Base-by-base conservation (phyloP, 2,888 invertebrate genomes). In the Lucinisca nassula region DNA sequence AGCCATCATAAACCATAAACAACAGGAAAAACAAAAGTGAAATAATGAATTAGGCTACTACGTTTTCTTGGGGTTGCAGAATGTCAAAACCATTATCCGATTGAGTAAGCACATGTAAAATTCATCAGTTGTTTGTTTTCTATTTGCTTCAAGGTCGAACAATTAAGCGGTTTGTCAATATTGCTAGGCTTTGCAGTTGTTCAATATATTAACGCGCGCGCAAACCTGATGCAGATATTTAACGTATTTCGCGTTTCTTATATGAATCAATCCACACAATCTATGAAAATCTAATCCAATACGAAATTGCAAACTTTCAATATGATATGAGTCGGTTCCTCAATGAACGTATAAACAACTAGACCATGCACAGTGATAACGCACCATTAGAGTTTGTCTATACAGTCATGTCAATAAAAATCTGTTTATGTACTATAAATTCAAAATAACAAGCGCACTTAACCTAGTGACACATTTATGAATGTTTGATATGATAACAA, bases 401-500 rank as follows among this genome's bases (percentile, higher is more conserved):
- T 27, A 58, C 58, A 27, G n/a, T 3, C 27, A 58, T n/a, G n/a
- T 67, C 67, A 32, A 67, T 67, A 67, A 67, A n/a, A 67, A 67
- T 67, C 67, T 30, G 32, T 67, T 67, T 2, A 35, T 35, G 14
- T 30, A 35, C 35, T 21, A 12, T 58, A 67, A 67, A 67, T 4
- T 0, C 35, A 32, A 67, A 35, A 17, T 67, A 2, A 32, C 17
- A 1, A 35, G 21, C 67, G 35, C 35, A 67, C 67, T 67, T 67
- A 67, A 67, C 67, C 67, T 17, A 67, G 35, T 67, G 35, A 67
- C 67, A 67, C 67, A 67, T 35, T 30, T 67, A 67, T 67, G 67
- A 67, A 67, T 4, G n/a, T 55, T 55, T 8, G n/a, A 55, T 55
- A 45, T 45, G 45, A 45, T 45, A 12, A n/a, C 17, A 45, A 12